Evolutionary conservation across 2,113 vertebrate genomes (phyloP), one percentile per base, ranked within the genome.

Genomic region (Micromys minutus): DNA sequence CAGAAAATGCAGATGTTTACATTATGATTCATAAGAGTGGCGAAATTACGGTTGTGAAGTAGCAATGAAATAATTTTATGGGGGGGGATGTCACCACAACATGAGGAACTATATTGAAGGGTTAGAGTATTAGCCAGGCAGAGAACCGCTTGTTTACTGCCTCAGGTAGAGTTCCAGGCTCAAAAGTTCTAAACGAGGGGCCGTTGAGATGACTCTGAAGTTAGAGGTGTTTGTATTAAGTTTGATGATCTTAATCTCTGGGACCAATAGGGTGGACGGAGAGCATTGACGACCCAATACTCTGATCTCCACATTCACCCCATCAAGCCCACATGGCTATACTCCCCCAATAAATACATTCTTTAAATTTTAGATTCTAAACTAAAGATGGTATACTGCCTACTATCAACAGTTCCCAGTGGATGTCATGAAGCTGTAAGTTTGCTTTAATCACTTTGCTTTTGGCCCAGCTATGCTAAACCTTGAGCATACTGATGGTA

Each of bases 381-480:
- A 94, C 71, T 86, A 85, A 90, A 92, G 45, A 52, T 45, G 11
- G 24, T 80, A 81, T 34, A 94, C n/a, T 83, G 29, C 69, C 42
- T 39, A 85, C 72, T 34, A 50, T 52, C 57, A 79, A 89, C 89
- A 96, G 39, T 26, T 42, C 10, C 55, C 95, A 94, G 89, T 93
- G 57, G 59, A 83, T 47, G 71, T 29, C 21, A 24, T 65, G 87
- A 94, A 88, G 76, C 21, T 94, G 65, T 79, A 57, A 57, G 86
- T 95, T 90, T 87, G 90, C 17, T 74, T 91, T 95, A 80, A 89
- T 89, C 52, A 88, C 90, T 81, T 17, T 89, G 47, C 61, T 94
- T 67, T 94, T 84, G 79, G 74, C 67, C 4, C 26, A 90, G 74
- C 84, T 84, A 91, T 42, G 50, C 65, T 52, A 93, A 94, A 77